These are phyloP conservation scores for Drosophila parabipectinata DNA, from an alignment of 1,140 invertebrate species.

Conservation along the genomic window DNA sequence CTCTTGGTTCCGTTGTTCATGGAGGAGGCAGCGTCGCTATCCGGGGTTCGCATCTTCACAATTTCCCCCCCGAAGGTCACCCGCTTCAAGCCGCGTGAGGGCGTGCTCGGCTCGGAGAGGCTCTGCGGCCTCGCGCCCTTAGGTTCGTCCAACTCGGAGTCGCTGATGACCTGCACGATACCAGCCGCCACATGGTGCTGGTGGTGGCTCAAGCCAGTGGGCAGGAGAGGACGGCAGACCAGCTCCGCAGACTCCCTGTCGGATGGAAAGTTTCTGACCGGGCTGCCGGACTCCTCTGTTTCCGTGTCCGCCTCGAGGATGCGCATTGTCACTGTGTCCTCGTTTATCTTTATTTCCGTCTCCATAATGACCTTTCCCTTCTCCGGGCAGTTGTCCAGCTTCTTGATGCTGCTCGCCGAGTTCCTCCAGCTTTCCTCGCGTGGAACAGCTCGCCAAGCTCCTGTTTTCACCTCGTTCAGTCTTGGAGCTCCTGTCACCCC, in stretches of 20 bases:
- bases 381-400: conserved; percentile 32
- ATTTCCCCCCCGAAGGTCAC: conserved; percentile 93
- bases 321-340: conserved; percentile 92
- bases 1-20: conserved; percentile 54
- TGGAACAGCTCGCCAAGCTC: conserved; percentile 65
- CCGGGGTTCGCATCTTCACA: conserved; percentile 92
- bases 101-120: conserved; percentile 56
- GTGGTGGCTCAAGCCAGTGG: conserved; percentile 48
- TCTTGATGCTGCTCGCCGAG: conserved; percentile 1
- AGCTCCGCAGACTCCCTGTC: conserved; percentile 81
- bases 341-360: conserved; percentile 91
- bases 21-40: conserved; percentile 87
- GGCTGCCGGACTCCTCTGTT: conserved; percentile 71
- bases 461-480: conserved; percentile 25
- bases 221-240: conserved; percentile 49
- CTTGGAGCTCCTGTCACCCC: conserved; percentile 76
- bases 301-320: conserved; percentile 88
- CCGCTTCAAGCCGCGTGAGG: conserved; percentile 85
- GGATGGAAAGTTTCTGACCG: background rate
- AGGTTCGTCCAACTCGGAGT: conserved; percentile 85
- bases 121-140: conserved; percentile 7
- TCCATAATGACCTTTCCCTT: conserved; percentile 89
- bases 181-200: conserved; percentile 56
- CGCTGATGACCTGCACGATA: conserved; percentile 86
- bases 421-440: conserved; percentile 61